A percentile compares a stretch with the other conserved stretches of the same genome.
phyloP scores from a whole-genome alignment of 2,888 invertebrate species.

The Orgyia antiqua region DNA sequence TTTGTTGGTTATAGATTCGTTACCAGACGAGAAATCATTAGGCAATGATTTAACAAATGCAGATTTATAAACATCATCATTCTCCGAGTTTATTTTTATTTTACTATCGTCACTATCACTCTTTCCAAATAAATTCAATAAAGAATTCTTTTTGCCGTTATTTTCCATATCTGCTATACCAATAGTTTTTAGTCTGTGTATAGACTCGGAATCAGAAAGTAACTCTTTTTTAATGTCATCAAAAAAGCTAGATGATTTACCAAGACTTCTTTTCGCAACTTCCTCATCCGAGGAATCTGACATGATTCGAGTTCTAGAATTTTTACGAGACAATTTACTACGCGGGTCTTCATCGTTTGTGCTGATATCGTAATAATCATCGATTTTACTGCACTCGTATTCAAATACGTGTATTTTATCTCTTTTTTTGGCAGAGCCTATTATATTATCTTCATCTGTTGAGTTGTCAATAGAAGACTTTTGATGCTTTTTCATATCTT shows the following conservation, averaged over 20 bases:
- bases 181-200: conserved; percentile 38
- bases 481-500: conserved; percentile 57
- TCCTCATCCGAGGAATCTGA: conserved; percentile 89
- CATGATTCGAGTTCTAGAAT: conserved; percentile 84
- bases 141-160: conserved; percentile 54
- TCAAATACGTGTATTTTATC: conserved; percentile 69
- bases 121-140: conserved; percentile 64
- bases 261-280: conserved; percentile 70
- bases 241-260: conserved; percentile 52
- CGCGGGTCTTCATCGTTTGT: conserved; percentile 70
- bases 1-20: conserved; percentile 63
- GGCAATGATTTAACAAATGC: conserved; percentile 43
- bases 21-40: conserved; percentile 70
- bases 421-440: conserved; percentile 56
- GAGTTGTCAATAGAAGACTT: conserved; percentile 74
- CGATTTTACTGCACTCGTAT: conserved; percentile 64
- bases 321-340: conserved; percentile 81
- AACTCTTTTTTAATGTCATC: conserved; percentile 78
- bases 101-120: conserved; percentile 69
- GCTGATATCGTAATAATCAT: conserved; percentile 66
- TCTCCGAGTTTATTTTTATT: conserved; percentile 53
- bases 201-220: conserved; percentile 64
- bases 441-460: conserved; percentile 71
- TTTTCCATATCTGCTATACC: conserved; percentile 42
- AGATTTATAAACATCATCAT: conserved; percentile 51